Base-by-base conservation (phyloP, 2,113 vertebrate genomes). In the Pteropus alecto region DNA sequence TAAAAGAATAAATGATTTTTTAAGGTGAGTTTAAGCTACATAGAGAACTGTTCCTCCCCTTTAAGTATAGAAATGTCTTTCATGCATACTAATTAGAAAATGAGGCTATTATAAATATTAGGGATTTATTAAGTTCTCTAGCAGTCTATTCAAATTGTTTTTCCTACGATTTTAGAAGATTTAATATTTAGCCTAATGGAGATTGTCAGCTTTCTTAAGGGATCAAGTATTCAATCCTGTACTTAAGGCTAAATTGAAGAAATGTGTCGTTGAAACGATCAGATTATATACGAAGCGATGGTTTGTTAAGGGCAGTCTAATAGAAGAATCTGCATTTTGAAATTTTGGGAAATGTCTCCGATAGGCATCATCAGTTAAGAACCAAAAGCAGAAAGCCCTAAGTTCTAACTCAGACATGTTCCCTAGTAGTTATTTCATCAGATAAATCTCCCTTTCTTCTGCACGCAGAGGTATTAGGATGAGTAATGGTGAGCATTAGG, bases 1-100 rank as follows among this genome's bases (percentile, higher is more conserved):
- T 28, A 77, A 97, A 93, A 92, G 14, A 86, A 88, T 54, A 67
- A 67, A n/a, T 92, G 38, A 16, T 74, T 77, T 96, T 60, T 92
- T 60, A 96, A 60, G 28, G 16, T 65, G 24, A 4, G 1, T 70
- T 90, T 94, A 65, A 56, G 81, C 35, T 68, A 9, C 11, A 51
- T 21, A 58, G 46, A 82, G 26, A 89, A 92, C 14, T n/a, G 10
- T 87, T 70, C 26, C 22, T 81, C 35, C 38, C 74, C 28, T 48
- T 87, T 68, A 67, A 33, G 2, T 87, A 15, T 68, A 58, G 26
- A 92, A 95, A 81, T 93, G 30, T 70, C 19, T 91, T 93, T 35
- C 14, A 2, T 87, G 22, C 43, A 93, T 7, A 81, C 30, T 96
- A 74, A 73, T 15, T 93, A 18, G 56, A 67, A 93, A 84, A 61